Percentiles rank a stretch among this genome's conserved stretches.
phyloP scores from a whole-genome alignment of 2,797 vertebrate genomes.

The Argya squamiceps region DNA sequence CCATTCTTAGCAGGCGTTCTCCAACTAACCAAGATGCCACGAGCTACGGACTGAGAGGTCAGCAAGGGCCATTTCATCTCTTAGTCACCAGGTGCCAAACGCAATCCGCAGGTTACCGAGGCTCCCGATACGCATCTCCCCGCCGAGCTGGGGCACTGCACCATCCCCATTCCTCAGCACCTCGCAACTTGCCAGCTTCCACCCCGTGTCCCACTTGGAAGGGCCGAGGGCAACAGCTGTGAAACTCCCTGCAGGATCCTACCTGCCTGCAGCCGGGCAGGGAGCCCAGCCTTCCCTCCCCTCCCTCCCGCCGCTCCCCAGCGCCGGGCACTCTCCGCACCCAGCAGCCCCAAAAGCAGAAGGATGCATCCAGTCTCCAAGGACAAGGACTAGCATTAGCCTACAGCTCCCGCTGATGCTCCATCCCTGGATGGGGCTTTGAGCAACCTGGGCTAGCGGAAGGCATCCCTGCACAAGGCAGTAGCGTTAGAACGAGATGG shows the following conservation, averaged over 20 bases:
- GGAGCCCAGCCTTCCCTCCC: background rate
- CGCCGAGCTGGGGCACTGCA: background rate
- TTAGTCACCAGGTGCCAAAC: background rate
- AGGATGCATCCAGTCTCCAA: accelerated
- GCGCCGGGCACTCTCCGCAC: background rate
- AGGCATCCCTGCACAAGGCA: background rate
- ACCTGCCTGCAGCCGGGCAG: conserved; percentile 38
- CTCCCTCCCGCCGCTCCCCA: background rate
- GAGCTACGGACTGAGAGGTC: accelerated
- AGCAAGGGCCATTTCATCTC: background rate
- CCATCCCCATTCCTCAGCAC: conserved; percentile 12
- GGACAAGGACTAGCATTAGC: accelerated
- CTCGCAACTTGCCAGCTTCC: background rate
- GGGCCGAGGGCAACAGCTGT: background rate
- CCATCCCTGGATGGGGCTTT: background rate
- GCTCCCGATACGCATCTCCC: background rate
- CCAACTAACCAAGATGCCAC: background rate
- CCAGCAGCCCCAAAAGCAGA: background rate
- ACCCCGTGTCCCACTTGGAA: conserved; percentile 13
- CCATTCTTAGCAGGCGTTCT: background rate
- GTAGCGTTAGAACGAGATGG: accelerated
- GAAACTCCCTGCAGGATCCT: background rate
- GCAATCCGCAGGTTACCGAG: background rate
- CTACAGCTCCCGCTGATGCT: background rate
- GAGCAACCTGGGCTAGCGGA: background rate